Percentiles rank a stretch among this genome's conserved stretches.
phyloP scores from a whole-genome alignment of 2,113 vertebrate genomes.

The Saguinus midas region DNA sequence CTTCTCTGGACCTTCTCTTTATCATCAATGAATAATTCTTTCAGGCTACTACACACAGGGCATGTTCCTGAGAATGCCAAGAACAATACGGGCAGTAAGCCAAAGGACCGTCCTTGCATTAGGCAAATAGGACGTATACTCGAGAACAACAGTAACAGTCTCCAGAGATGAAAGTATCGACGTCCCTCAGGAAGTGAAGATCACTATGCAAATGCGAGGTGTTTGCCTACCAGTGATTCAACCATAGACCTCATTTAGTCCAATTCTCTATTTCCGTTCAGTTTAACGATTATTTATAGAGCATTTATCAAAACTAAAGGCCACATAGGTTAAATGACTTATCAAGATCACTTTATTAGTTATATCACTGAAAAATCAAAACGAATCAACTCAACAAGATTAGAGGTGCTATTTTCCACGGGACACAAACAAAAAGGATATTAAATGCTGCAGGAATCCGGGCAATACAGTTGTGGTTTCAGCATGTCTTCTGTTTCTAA shows the following conservation, averaged over 20 bases:
- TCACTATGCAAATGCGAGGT: neutral
- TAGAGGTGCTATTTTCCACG: neutral
- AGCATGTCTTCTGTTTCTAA: neutral
- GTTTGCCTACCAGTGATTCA: neutral
- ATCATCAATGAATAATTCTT: neutral
- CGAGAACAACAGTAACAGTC: neutral
- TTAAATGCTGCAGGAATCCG: neutral
- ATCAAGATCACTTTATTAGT: neutral
- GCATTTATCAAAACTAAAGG: neutral
- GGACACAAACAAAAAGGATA: neutral
- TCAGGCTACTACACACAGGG: neutral
- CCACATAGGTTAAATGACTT: neutral
- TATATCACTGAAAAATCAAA: neutral
- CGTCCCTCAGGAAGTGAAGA: neutral
- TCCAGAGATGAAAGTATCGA: neutral
- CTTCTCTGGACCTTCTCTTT: neutral
- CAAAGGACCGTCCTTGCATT: neutral
- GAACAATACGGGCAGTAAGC: neutral
- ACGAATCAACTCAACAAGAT: neutral
- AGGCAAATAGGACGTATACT: neutral
- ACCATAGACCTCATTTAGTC: neutral
- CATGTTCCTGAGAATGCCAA: rapidly evolving
- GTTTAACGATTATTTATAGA: neutral
- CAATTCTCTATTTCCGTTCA: neutral
- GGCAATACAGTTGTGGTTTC: neutral